phyloP scores from a whole-genome alignment of 2,888 invertebrate species.

The Lasioglossum zephyrum region DNA sequence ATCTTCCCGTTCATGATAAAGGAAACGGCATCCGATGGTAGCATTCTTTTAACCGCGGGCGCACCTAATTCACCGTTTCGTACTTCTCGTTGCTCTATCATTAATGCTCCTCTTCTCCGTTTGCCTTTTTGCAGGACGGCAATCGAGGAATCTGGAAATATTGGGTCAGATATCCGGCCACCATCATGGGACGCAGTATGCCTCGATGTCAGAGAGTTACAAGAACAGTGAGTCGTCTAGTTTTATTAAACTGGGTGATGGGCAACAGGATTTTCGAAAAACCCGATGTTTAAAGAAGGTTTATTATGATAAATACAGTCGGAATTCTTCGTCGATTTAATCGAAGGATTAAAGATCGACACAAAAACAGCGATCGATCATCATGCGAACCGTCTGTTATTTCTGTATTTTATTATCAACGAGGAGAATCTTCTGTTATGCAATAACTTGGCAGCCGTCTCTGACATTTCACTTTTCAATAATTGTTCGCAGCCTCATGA shows the following conservation, averaged over 20 bases:
- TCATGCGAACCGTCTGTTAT: background rate
- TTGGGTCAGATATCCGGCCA: conserved; percentile 76
- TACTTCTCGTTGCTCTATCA: conserved; percentile 33
- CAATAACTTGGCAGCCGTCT: background rate
- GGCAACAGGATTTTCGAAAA: background rate
- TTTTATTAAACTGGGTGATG: background rate
- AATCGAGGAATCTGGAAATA: conserved; percentile 77
- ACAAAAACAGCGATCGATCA: background rate
- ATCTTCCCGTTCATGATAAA: conserved; percentile 12
- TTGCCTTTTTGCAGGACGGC: conserved; percentile 76
- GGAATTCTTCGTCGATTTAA: background rate
- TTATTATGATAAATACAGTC: background rate
- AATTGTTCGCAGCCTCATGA: conserved; percentile 5
- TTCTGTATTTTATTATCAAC: background rate
- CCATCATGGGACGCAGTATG: conserved; percentile 74
- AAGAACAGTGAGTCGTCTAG: conserved; percentile 74
- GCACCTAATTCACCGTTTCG: conserved; percentile 45
- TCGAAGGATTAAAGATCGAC: background rate
- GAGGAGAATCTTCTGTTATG: background rate
- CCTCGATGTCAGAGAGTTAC: conserved; percentile 72
- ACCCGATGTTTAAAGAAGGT: no score
- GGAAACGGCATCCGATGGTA: conserved; percentile 14
- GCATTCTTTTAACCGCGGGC: conserved; percentile 20
- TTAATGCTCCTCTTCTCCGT: conserved; percentile 32
- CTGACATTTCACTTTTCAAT: conserved; percentile 5